These are phyloP conservation scores for Chlorocebus sabaeus DNA, from an alignment of 2,113 vertebrate species.

Conservation along the genomic window DNA sequence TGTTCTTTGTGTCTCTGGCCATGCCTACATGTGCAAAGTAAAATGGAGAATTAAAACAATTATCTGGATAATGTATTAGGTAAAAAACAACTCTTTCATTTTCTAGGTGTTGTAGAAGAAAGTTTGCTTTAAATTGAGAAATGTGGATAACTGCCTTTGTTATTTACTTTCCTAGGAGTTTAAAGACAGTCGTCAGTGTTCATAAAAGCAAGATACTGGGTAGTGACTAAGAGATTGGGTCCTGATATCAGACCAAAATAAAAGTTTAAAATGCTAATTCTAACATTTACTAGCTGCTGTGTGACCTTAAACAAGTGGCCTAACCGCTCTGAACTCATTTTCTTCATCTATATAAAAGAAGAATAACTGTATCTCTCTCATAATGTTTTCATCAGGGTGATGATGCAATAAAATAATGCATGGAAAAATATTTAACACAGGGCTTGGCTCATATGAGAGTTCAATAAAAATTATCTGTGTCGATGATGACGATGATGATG, in stretches of 20 bases:
- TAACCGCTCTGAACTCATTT: neutral
- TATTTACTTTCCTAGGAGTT: neutral
- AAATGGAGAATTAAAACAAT: neutral
- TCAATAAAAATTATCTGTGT: neutral
- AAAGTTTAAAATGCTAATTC: neutral
- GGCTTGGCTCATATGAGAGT: neutral
- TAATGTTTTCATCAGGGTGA: neutral
- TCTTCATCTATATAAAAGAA: neutral
- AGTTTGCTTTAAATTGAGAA: neutral
- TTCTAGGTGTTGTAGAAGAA: neutral
- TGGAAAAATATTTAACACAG: neutral
- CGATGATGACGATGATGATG: accelerated
- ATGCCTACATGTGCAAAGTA: neutral
- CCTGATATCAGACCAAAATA: neutral
- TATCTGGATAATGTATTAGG: neutral
- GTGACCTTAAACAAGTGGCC: neutral
- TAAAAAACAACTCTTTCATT: neutral
- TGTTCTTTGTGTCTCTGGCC: neutral
- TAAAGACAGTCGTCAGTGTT: neutral
- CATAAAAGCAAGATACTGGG: neutral
- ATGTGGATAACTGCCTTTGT: too few species aligned
- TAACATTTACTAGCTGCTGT: neutral
- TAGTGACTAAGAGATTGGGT: neutral
- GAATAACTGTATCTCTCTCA: neutral
- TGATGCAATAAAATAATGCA: neutral